phyloP scores from a whole-genome alignment of 2,888 invertebrate genomes.

The Melieria omissa region DNA sequence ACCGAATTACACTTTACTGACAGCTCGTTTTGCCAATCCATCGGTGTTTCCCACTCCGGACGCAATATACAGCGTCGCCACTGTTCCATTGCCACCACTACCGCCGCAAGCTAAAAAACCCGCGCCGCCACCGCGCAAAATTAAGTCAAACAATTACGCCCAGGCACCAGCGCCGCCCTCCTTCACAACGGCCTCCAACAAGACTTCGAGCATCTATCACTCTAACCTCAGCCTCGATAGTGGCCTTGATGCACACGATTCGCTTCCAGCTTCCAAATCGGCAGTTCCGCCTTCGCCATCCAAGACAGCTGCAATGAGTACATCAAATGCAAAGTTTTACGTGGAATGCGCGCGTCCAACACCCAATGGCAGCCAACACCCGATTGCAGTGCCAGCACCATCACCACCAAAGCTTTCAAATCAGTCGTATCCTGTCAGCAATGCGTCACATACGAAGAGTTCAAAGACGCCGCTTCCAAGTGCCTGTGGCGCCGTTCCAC shows the following conservation, averaged over 20 bases:
- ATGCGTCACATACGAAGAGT: background rate
- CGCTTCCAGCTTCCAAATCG: background rate
- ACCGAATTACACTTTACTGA: conserved; percentile 27
- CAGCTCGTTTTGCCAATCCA: conserved; percentile 35
- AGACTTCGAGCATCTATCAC: conserved; percentile 13
- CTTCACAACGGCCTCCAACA: conserved; percentile 5
- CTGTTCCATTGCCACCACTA: conserved; percentile 16
- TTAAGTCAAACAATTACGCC: conserved; percentile 2
- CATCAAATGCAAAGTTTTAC: too few species aligned
- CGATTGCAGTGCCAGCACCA: conserved; percentile 32
- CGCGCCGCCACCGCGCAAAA: conserved; percentile 33
- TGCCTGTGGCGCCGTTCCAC: background rate
- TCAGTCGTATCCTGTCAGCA: background rate
- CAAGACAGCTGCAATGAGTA: background rate
- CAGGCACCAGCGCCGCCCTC: conserved; percentile 30
- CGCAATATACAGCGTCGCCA: conserved; percentile 20
- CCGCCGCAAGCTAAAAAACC: conserved; percentile 25
- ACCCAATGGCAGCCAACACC: too few species aligned
- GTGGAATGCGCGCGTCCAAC: too few species aligned
- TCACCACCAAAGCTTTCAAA: conserved; percentile 41
- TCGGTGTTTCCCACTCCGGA: conserved; percentile 38
- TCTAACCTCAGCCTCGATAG: conserved; percentile 20
- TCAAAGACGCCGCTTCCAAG: background rate
- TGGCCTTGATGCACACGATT: background rate
- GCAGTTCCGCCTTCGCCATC: conserved; percentile 39